phyloP scores from a whole-genome alignment of 2,797 vertebrate genomes.

The Ambastaia sidthimunki region DNA sequence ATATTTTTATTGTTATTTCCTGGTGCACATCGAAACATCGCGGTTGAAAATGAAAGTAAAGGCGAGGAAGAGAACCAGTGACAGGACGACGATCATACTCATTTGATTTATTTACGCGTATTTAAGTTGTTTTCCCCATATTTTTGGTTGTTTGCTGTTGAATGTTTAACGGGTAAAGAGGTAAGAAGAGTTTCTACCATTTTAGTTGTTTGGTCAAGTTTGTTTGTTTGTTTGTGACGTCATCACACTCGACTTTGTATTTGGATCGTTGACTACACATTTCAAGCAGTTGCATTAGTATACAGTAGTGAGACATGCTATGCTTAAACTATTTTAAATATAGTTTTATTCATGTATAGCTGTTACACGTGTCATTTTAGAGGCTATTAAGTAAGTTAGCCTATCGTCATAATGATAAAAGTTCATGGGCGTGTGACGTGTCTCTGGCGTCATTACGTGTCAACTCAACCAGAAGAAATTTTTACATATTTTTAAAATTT shows the following conservation, averaged over 20 bases:
- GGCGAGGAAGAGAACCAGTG: not conserved
- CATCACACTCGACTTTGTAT: not conserved
- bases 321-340: too few species aligned
- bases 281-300: not conserved
- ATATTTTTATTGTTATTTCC: not conserved
- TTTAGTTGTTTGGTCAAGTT: not conserved
- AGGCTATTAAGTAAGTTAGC: too few species aligned
- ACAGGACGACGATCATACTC: not conserved
- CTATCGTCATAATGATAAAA: too few species aligned
- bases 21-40: not conserved
- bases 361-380: too few species aligned
- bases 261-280: not conserved
- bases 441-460: too few species aligned
- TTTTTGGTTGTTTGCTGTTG: not conserved
- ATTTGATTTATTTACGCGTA: not conserved
- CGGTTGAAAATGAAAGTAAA: slow-evolving; percentile 14
- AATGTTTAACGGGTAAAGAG: not conserved
- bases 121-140: not conserved
- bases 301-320: not conserved
- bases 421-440: too few species aligned
- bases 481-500: too few species aligned
- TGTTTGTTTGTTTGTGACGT: not conserved
- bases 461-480: too few species aligned
- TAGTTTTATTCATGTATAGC: too few species aligned
- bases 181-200: not conserved